Evolutionary conservation across 2,113 vertebrate genomes (phyloP).

Genomic region (Tupaia tana): DNA sequence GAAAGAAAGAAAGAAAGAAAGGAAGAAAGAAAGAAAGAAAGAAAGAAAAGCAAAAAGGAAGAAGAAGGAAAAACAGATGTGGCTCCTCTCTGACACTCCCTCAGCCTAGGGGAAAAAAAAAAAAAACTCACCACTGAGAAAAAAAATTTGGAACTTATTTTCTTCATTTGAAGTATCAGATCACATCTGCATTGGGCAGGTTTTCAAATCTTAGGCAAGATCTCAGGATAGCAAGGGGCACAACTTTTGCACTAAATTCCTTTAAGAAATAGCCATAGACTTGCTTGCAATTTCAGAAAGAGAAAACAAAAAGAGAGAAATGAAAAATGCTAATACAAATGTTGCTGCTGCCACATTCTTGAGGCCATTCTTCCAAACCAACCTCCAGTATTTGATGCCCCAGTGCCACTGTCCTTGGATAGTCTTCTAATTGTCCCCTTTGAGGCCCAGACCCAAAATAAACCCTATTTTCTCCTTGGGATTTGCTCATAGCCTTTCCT

Average conservation of each 20-base stretch:
- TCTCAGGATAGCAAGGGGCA: constrained; percentile 61
- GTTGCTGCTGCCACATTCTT: not conserved
- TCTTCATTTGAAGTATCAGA: constrained; percentile 65
- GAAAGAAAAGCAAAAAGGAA: not conserved
- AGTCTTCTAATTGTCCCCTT: not conserved
- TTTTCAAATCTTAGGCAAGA: constrained; percentile 79
- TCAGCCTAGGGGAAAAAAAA: not conserved
- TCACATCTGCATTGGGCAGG: constrained; percentile 61
- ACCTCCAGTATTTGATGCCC: not conserved
- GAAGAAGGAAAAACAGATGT: constrained; percentile 50
- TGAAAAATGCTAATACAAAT: not conserved
- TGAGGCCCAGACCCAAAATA: constrained; percentile 12
- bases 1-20: too few species aligned
- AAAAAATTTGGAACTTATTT: constrained; percentile 10
- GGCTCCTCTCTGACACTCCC: constrained; percentile 36
- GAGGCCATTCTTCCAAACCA: not conserved
- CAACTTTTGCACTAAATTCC: constrained; percentile 75
- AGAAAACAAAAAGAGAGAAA: not conserved
- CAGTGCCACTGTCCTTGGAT: not conserved
- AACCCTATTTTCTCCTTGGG: constrained; percentile 18
- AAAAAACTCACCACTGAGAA: not conserved
- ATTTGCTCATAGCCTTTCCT: not conserved
- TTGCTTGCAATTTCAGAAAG: constrained; percentile 26
- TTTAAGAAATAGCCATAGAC: constrained; percentile 64
- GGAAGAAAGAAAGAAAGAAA: too few species aligned